These are phyloP conservation scores for Lasioglossum pauxillum DNA, from an alignment of 2,888 invertebrate genomes.

Conservation along the genomic window DNA sequence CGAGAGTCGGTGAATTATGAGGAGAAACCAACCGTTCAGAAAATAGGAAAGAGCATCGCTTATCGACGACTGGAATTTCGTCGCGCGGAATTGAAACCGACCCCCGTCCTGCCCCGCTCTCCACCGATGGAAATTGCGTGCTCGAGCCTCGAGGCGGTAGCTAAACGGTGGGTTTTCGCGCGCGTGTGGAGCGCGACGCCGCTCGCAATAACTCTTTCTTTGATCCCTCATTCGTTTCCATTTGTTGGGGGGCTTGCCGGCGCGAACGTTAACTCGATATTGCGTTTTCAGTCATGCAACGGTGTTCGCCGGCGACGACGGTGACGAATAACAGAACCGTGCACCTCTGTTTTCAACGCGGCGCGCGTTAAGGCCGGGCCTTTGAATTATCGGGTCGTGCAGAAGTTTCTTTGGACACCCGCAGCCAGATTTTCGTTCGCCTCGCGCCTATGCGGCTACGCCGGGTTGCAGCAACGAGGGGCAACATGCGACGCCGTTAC, in stretches of 20 bases:
- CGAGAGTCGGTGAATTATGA: neutral
- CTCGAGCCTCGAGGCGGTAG: neutral
- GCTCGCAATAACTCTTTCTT: slow-evolving; percentile 63
- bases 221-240: slow-evolving; percentile 59
- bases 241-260: slow-evolving; percentile 48
- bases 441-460: neutral
- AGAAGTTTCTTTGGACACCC: neutral
- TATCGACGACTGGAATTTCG: neutral
- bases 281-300: slow-evolving; percentile 45
- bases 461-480: neutral
- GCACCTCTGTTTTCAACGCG: slow-evolving; percentile 6
- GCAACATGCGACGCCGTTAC: neutral
- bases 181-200: slow-evolving; percentile 19
- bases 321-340: slow-evolving; percentile 5
- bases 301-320: slow-evolving; percentile 8
- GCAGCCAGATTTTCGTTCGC: neutral
- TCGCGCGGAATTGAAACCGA: neutral
- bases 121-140: slow-evolving; percentile 4
- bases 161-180: slow-evolving; percentile 25
- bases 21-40: neutral
- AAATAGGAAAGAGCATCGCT: neutral
- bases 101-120: neutral
- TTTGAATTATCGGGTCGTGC: neutral
- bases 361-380: neutral
- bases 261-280: slow-evolving; percentile 54